Conservation (phyloP, 1,140 invertebrate genomes). For the Centruroides vittatus region DNA sequence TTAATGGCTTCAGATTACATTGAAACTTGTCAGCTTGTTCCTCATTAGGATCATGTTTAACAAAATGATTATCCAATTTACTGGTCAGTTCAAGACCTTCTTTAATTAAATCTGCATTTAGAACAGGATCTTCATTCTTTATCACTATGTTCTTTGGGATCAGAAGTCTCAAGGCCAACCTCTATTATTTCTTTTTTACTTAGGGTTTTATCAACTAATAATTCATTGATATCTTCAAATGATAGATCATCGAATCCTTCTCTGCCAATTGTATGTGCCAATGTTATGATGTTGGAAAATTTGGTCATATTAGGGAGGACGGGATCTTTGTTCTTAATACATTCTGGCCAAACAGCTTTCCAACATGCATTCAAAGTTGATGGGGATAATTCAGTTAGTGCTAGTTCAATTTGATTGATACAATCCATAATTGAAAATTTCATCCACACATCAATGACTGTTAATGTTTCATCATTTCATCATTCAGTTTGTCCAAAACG, state of each 20-base stretch:
- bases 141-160: neutral
- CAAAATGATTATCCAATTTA: neutral
- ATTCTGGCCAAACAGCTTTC: slow-evolving; percentile 1
- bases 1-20: neutral
- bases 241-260: neutral
- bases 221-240: neutral
- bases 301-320: too few species aligned
- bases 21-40: neutral
- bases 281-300: too few species aligned
- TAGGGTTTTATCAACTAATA: neutral
- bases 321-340: neutral
- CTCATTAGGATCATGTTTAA: slow-evolving; percentile 1
- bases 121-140: neutral
- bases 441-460: neutral
- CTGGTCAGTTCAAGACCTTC: neutral
- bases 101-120: neutral
- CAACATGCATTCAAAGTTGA: slow-evolving; percentile 1
- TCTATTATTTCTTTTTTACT: neutral
- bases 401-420: neutral
- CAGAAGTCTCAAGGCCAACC: neutral
- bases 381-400: neutral
- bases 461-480: slow-evolving; percentile 1
- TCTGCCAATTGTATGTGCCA: neutral
- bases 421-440: slow-evolving; percentile 2
- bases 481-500: slow-evolving; percentile 5